Evolutionary conservation across 1,140 invertebrate genomes (phyloP), one percentile per base, ranked within the genome.

Genomic region (Tigriopus japonicus): DNA sequence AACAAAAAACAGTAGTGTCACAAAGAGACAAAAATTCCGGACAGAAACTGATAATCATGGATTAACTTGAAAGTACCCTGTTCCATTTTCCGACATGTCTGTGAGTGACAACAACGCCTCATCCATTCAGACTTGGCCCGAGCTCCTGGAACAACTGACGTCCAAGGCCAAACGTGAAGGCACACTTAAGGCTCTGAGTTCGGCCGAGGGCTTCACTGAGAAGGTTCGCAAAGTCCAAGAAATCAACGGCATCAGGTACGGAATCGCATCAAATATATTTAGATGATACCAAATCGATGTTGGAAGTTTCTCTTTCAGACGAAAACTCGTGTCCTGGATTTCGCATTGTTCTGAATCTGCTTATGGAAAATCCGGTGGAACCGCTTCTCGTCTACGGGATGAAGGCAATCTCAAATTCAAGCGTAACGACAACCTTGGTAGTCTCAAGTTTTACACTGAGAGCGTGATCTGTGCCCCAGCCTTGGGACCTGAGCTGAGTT

Each of bases 401-500:
- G 55, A 58, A n/a, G 55, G 55, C 13, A 58, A 58, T 23, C 17
- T 42, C 6, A 58, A 58, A n/a, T 58, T 58, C 21, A 15, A 15
- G 14, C 24, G n/a, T 10, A 40, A 58, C 6, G 55, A 58, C 17
- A 58, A 58, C 35, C 28, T 17, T 9, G 59, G 49, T 10, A 49
- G 19, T 42, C 23, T 61, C 10, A 17, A 40, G 6, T 19, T 61
- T 15, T 61, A 61, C 49, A 51, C 59, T 9, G 59, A 61, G 35
- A 51, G 42, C 28, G 40, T 61, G 13, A 61, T 61, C 13, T 28
- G 14, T 17, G 45, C 59, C 49, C 42, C 42, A 28, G 59, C 52
- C 28, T 61, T n/a, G 35, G 59, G 59, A 19, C 59, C 59, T 7
- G 59, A 61, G 15, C 51, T 61, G 6, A 14, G 12, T 19, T 28